Base-by-base conservation (phyloP, 37 sponge, comb jelly and placozoan species). In the Eunapius fragilis region DNA sequence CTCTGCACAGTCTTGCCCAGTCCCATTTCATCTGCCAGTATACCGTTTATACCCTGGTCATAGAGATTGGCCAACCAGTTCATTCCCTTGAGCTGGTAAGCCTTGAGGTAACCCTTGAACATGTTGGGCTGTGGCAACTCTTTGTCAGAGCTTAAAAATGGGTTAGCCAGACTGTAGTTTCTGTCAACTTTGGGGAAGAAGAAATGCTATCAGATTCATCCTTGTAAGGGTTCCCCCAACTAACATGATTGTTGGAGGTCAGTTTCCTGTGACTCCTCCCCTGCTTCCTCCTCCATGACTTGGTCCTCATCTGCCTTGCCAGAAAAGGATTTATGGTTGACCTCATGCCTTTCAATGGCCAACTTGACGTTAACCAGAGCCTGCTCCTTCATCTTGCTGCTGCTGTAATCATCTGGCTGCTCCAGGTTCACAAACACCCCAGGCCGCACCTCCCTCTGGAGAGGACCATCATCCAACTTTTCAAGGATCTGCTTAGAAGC, bases 11-110 rank as follows among this genome's bases (percentile, higher is more conserved):
- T 97, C 85, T 97, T 97, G 5, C 98, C 98, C 67, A 97, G 92
- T 0, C 98, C 98, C 98, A 97, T 97, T 85, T 97, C 98, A 41
- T 97, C 98, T 74, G 98, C 98, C 67, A 97, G 88, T 14, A 97
- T 97, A 25, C 98, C 98, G 79, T 97, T 97, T 86, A 97, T 97
- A 28, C 98, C 98, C 96, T 97, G 98, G 78, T 95, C 84, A 32
- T 97, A 97, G 36, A 97, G 81, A 76, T 87, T 95, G 71, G 96
- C 94, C 78, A 97, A 80, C 98, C 98, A 97, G 85, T 95, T 93
- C 98, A 97, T 97, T 14, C 98, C 98, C 72, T 95, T 95, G 84
- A 97, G 84, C 86, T 97, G 98, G 88, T 97, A 97, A 0, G 73
- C 83, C 80, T 97, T 97, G 31, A 97, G 93, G 37, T 82, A 37